Conservation (phyloP, 2,113 vertebrate species). For the Sapajus apella region DNA sequence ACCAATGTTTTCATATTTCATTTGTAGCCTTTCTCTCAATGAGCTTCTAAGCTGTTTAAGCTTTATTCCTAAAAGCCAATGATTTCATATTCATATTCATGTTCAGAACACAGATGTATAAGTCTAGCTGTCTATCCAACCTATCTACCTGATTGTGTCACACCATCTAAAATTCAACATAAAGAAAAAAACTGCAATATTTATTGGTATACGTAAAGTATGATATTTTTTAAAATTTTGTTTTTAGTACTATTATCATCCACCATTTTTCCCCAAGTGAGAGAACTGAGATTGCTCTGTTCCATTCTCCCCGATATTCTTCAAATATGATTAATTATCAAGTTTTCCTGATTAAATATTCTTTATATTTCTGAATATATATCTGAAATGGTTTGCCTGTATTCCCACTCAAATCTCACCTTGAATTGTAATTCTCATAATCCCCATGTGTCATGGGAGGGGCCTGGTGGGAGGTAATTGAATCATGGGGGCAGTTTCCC, state of each 20-base stretch:
- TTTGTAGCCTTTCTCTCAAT: background rate
- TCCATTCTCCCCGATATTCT: background rate
- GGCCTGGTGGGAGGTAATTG: no score
- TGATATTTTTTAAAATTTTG: background rate
- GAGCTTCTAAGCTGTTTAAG: background rate
- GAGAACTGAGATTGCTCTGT: background rate
- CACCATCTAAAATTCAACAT: background rate
- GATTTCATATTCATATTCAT: background rate
- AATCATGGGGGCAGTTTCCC: no score
- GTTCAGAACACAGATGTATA: background rate
- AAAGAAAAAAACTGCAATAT: background rate
- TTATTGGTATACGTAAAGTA: background rate
- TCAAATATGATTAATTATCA: background rate
- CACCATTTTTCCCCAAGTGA: background rate
- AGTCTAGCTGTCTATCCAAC: background rate
- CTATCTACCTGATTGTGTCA: background rate
- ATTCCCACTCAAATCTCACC: no score
- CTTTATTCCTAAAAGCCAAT: background rate
- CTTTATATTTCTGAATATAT: background rate
- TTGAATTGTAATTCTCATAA: no score
- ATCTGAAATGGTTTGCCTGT: no score
- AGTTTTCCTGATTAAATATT: background rate
- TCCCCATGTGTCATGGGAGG: no score
- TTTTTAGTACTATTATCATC: background rate
- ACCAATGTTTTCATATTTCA: background rate